Evolutionary conservation across 2,888 invertebrate genomes (phyloP), one percentile per base, ranked within the genome.

Genomic region (Gastrophysa polygoni): DNA sequence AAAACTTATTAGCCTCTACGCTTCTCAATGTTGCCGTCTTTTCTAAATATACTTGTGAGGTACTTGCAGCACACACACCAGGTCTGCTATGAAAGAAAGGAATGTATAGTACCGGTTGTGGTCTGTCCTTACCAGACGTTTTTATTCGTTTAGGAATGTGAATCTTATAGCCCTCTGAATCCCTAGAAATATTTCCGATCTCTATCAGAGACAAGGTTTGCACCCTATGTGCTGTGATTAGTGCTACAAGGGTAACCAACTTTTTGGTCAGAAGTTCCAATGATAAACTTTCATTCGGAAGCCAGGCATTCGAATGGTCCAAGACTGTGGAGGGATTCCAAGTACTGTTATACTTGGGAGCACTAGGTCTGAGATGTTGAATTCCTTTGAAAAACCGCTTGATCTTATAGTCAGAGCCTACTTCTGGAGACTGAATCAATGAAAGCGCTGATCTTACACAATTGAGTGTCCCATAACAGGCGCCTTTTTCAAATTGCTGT

Each of bases 241-340:
- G 50, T 0, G 67, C 64, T n/a, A 71, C 29, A n/a, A 68, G 49
- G 0, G 64, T 62, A 2, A 51, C 58, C 17, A 71, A 47, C 57
- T 71, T 73, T 4, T 47, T 7, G 0, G 67, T 55, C 8, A 71
- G 17, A n/a, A 55, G 29, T 38, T 61, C 29, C 3, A 69, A 43
- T 16, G 44, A 43, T 38, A 56, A n/a, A 20, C 20, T 14, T 8
- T 48, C 43, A 10, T 49, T 43, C 21, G 61, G 61, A 56, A n/a
- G 57, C 28, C 56, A 21, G 5, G 14, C 43, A 43, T 21, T 34
- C 1, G 68, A 14, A 57, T 68, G 66, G 8, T 70, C 51, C 8
- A 74, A 55, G 10, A 73, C 67, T 4, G 66, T 20, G 8, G 48
- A 34, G 1, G 69, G 66, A 44, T 72, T 66, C 71, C 70, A 73